Evolutionary conservation across 2,797 vertebrate species (phyloP).

Genomic region (Iguana delicatissima): DNA sequence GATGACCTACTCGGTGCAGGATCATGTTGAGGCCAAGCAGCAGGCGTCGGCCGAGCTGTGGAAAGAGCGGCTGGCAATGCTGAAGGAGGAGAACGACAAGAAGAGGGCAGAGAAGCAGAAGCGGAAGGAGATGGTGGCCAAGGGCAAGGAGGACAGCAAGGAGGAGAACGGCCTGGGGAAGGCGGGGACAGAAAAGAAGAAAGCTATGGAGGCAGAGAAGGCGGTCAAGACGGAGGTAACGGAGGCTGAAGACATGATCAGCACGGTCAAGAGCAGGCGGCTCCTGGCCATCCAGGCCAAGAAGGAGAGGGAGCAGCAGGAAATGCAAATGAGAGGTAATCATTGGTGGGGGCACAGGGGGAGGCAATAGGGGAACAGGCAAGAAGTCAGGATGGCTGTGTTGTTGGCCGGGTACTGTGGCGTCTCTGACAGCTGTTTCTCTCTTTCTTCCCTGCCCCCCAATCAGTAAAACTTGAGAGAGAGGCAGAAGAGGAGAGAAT

Average conservation of each 20-base stretch:
- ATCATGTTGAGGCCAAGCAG: constrained; percentile 94
- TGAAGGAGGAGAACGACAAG: constrained; percentile 95
- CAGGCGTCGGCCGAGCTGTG: constrained; percentile 91
- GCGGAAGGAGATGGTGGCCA: constrained; percentile 91
- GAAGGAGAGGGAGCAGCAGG: constrained; percentile 93
- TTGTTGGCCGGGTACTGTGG: background rate
- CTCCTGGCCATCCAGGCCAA: constrained; percentile 94
- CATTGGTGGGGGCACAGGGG: background rate
- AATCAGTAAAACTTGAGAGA: constrained; percentile 91
- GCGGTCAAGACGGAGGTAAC: constrained; percentile 74
- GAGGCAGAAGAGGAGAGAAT: constrained; percentile 94
- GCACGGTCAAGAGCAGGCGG: constrained; percentile 93
- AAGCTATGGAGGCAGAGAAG: constrained; percentile 60
- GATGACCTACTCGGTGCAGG: constrained; percentile 97
- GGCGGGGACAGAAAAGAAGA: constrained; percentile 79
- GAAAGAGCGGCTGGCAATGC: constrained; percentile 92
- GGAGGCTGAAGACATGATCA: constrained; percentile 93
- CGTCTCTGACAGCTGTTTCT: background rate
- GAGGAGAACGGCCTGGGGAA: constrained; percentile 78
- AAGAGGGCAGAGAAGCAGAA: constrained; percentile 92
- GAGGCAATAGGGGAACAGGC: background rate
- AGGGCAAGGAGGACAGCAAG: constrained; percentile 81
- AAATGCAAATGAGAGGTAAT: constrained; percentile 92
- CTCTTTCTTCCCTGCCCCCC: constrained; percentile 10
- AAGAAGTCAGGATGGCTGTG: background rate